Evolutionary conservation across 2,888 invertebrate genomes (phyloP), one percentile per base, ranked within the genome.

Genomic region (Dicranocentrus wangi): DNA sequence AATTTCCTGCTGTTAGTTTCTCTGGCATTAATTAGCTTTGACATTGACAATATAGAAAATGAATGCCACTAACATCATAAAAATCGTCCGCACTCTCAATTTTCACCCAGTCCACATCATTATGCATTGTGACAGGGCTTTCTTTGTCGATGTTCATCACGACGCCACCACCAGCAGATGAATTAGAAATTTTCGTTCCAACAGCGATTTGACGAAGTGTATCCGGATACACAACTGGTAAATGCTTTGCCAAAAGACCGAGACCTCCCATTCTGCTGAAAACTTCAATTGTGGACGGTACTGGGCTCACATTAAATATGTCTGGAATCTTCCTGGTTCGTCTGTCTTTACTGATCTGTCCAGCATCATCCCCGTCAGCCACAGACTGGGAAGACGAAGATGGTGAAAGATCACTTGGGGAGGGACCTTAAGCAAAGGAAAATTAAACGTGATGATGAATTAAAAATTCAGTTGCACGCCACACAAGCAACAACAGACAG

Each of bases 221-320:
- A 84, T 96, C 94, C 3, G 96, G 95, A 90, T 94, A 95, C 19
- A 97, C 93, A 0, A 96, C 92, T 0, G 97, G 97, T 87, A 98
- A 90, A 86, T 96, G 94, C 87, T 95, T 94, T 0, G 97, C 97
- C 81, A 98, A 90, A 80, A 97, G 90, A 15, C 95, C 95, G 77
- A 98, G 91, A 1, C 97, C 97, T 77, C 97, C 97, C 85, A 94
- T 93, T 83, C 93, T 92, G 69, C 96, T 95, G 90, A 98, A 97
- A 86, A 94, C 93, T 87, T 95, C 94, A 87, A 97, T 90, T 70
- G 94, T 92, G 13, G 89, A 90, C 1, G 89, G 89, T 61, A 89
- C 88, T 1, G 88, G 87, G 8, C 87, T 83, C 1, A 85, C 72
- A 53, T 85, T 82, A 21, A 87, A 85, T 28, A 87, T 83, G 61